phyloP scores from a whole-genome alignment of 2,888 invertebrate genomes.

The Diadegma fenestrale region DNA sequence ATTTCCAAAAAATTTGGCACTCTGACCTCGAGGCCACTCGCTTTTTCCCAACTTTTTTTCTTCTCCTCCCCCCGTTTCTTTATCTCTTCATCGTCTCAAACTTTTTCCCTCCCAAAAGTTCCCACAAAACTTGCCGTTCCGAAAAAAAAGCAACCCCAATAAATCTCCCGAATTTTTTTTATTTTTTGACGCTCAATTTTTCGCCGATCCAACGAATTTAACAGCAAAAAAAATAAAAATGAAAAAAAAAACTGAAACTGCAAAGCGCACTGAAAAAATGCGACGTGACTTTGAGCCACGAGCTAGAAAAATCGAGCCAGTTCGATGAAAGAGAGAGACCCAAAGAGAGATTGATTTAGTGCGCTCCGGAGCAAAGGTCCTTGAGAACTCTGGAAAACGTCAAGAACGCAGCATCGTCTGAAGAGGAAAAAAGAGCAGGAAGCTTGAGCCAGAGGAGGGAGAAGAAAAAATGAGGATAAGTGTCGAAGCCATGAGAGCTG shows the following conservation, averaged over 20 bases:
- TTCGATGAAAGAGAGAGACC: background rate
- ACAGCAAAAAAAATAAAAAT: background rate
- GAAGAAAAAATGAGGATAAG: conserved; percentile 12
- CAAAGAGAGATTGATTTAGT: background rate
- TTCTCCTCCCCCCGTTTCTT: background rate
- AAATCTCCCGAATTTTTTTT: background rate
- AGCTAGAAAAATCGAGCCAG: background rate
- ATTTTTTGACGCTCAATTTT: no score
- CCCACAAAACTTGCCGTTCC: background rate
- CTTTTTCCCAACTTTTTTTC: no score
- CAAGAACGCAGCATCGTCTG: background rate
- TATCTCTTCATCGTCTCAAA: background rate
- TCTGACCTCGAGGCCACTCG: no score
- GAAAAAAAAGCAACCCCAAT: background rate
- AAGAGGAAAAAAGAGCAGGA: background rate
- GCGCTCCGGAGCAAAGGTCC: background rate
- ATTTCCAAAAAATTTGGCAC: no score
- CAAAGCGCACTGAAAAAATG: background rate
- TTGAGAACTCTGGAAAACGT: conserved; percentile 6
- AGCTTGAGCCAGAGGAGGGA: background rate
- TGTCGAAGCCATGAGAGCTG: conserved; percentile 24
- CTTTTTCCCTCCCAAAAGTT: background rate
- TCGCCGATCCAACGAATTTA: no score
- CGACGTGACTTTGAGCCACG: background rate
- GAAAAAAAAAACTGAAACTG: background rate